Base-by-base conservation (phyloP, 1,140 invertebrate genomes). In the Linepithema humile region DNA sequence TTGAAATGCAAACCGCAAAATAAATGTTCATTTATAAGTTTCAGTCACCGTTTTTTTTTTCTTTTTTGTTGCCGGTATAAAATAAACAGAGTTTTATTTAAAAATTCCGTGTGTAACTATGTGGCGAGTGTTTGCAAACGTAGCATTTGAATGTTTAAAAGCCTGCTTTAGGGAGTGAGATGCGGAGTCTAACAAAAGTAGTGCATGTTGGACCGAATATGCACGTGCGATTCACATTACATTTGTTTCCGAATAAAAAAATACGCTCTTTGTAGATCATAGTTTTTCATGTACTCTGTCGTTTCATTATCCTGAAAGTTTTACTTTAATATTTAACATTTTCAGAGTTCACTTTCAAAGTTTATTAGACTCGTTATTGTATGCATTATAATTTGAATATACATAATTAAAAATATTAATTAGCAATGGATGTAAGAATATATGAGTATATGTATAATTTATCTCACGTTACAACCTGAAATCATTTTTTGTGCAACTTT, bases 141-240 rank as follows among this genome's bases (percentile, higher is more conserved):
- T 48, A 40, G 48, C 64, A 69, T 80, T 80, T 80, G 62, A 69
- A 53, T 69, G 75, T 43, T 80, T 80, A 80, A 80, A 78, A 80
- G 48, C 35, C n/a, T 55, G 75, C 12, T 55, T 55, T 69, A 43
- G 48, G 12, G 35, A 32, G 45, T 40, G 9, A n/a, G n/a, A 26
- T 64, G 35, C 40, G 29, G 43, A 26, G 23, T 67, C 64, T 69
- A 69, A 80, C 64, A 70, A 80, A n/a, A 80, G 35, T 70, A 64
- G 32, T 70, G 35, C 23, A 40, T 35, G 23, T 12, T 40, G 75
- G 26, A 38, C 35, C 17, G 48, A 20, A 35, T 43, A 80, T 69
- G 23, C 15, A 15, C 75, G 17, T 23, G 48, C 50, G 64, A 80
- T 69, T 80, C 64, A 64, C 62, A n/a, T n/a, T n/a, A 80, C 26